Evolutionary conservation across 2,113 vertebrate genomes (phyloP).

Genomic region (Nipponia nippon): DNA sequence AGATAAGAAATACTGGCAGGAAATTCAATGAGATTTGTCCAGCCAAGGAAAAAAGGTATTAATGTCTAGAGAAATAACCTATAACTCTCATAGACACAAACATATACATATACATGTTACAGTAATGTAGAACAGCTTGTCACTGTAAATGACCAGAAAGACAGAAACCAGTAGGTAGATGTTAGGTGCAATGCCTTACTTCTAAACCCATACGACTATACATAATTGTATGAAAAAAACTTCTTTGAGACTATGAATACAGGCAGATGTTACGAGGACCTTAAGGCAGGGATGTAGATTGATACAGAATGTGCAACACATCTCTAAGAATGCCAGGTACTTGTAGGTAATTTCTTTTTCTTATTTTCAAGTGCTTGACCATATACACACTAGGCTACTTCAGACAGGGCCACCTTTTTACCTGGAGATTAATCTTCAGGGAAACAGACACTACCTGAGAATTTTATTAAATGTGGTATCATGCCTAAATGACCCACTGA

Average conservation of each 20-base stretch:
- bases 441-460: neutral
- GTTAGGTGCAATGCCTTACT: neutral
- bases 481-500: neutral
- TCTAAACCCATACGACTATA: neutral
- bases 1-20: neutral
- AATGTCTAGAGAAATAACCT: neutral
- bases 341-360: neutral
- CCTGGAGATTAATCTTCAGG: neutral
- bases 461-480: neutral
- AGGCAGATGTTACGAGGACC: neutral
- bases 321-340: neutral
- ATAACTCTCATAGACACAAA: neutral
- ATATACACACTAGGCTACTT: neutral
- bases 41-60: neutral
- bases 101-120: neutral
- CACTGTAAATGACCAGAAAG: neutral
- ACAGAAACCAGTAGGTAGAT: neutral
- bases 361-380: neutral
- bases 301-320: neutral
- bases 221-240: neutral
- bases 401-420: neutral
- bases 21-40: neutral
- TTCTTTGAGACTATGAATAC: neutral
- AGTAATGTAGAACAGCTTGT: neutral
- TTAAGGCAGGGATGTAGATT: neutral